A percentile compares a stretch with the other conserved stretches of the same genome.
Evolutionary conservation across 1,140 invertebrate genomes (phyloP).

Genomic region (Mycetomoellerius zeteki): DNA sequence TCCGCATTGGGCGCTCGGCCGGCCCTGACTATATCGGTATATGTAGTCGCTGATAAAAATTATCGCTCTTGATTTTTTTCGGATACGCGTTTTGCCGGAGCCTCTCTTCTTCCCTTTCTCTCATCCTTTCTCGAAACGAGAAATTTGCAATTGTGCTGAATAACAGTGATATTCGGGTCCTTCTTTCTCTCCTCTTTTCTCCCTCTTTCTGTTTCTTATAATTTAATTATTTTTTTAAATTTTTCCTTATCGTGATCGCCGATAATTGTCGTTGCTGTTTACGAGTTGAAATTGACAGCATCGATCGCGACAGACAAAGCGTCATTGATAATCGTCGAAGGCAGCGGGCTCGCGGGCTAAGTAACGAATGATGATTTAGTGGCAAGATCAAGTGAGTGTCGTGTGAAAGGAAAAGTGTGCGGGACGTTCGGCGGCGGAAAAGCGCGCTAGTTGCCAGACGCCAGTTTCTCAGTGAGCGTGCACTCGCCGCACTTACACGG

Average conservation of each 20-base stretch:
- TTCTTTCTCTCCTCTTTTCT: neutral
- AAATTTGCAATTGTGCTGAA: neutral
- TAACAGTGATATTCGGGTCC: neutral
- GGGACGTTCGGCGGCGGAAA: slow-evolving; percentile 29
- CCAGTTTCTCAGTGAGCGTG: slow-evolving; percentile 36
- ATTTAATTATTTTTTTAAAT: neutral
- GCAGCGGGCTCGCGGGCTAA: neutral
- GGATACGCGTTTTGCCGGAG: slow-evolving; percentile 8
- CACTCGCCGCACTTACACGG: neutral
- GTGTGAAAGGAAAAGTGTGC: slow-evolving; percentile 61
- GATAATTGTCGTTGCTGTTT: neutral
- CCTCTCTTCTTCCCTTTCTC: neutral
- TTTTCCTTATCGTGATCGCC: neutral
- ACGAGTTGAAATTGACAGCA: slow-evolving; percentile 1
- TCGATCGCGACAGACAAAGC: neutral
- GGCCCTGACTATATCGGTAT: slow-evolving; percentile 80
- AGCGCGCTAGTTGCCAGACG: slow-evolving; percentile 23
- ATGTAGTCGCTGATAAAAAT: slow-evolving; percentile 34
- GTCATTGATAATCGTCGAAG: neutral
- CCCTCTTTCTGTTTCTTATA: neutral
- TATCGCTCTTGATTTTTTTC: slow-evolving; percentile 33
- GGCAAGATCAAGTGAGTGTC: slow-evolving; percentile 58
- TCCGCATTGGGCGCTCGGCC: slow-evolving; percentile 86
- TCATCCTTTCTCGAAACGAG: neutral
- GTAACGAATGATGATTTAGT: slow-evolving; percentile 47